Evolutionary conservation across 2,113 vertebrate genomes (phyloP), one percentile per base, ranked within the genome.

Genomic region (Melanotaenia duboulayi): DNA sequence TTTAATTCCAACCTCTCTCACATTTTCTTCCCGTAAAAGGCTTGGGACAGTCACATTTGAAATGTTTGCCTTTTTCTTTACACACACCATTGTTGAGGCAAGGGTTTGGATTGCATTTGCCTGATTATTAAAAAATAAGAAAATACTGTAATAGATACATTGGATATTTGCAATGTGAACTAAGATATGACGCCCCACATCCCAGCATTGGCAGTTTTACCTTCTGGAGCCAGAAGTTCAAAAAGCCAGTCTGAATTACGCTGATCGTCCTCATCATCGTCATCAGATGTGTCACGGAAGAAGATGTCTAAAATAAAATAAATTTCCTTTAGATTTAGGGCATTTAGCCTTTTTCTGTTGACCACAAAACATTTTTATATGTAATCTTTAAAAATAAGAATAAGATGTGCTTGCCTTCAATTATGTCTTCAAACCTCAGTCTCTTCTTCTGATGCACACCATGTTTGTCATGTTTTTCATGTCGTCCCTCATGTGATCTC

Each of bases 11-110:
- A 94, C 94, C 86, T 93, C 4, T 92, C n/a, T 94, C 48, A 65
- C 93, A 95, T 66, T 3, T 90, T 40, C 7, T 87, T 40, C 94
- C 94, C 22, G 17, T 74, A 70, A 80, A 94, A 9, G 59, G 77
- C 68, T 37, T 69, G 6, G 90, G 88, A 56, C 94, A 95, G 46
- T 89, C 76, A 54, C 94, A 95, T 71, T 90, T 81, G 57, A 82
- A 89, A 22, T 0, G 50, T 7, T 11, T 71, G 24, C 16, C 71
- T 78, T 85, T 94, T 24, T 64, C 24, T 20, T 89, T 59, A 83
- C 94, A 95, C 17, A 80, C 70, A 6, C 94, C 94, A 0, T 89
- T 80, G 42, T 95, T 88, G 2, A 35, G 60, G 46, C 94, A 95
- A 59, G 93, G 93, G 67, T 93, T 94, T 32, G 91, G 90, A 20